Evolutionary conservation across 2,888 invertebrate species (phyloP).

Genomic region (Pediacus dermestoides): DNA sequence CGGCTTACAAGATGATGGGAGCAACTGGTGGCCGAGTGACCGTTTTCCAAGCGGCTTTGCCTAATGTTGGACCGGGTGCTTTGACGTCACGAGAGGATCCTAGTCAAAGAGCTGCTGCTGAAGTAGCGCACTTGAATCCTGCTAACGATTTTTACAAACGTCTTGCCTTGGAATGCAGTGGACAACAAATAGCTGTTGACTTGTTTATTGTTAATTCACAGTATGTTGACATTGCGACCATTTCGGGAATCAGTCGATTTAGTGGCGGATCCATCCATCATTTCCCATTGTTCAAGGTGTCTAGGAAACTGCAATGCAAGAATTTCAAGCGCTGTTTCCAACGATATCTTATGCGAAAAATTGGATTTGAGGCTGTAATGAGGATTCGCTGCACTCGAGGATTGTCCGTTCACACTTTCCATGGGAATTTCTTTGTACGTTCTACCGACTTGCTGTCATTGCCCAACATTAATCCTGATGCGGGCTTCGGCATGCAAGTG

Average conservation of each 20-base stretch:
- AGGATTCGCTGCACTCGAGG: conserved; percentile 92
- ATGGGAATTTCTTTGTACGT: conserved; percentile 98
- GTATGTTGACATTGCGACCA: conserved; percentile 90
- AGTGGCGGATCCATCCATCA: conserved; percentile 92
- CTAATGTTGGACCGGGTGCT: conserved; percentile 84
- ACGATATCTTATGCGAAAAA: conserved; percentile 91
- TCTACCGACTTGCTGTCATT: conserved; percentile 94
- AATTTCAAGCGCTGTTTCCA: conserved; percentile 73
- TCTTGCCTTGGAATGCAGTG: conserved; percentile 92
- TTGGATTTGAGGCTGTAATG: conserved; percentile 99
- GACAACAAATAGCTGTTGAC: conserved; percentile 94
- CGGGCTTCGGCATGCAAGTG: conserved; percentile 97
- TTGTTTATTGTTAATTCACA: conserved; percentile 90
- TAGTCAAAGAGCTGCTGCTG: conserved; percentile 75
- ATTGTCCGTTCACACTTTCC: conserved; percentile 94
- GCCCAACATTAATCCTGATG: conserved; percentile 97
- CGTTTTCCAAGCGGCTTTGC: conserved; percentile 88
- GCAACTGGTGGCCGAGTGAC: conserved; percentile 93
- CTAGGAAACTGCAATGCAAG: conserved; percentile 67
- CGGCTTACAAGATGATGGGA: conserved; percentile 87
- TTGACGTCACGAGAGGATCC: conserved; percentile 85
- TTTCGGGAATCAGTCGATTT: conserved; percentile 91
- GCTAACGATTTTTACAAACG: conserved; percentile 98
- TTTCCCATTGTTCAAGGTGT: conserved; percentile 79
- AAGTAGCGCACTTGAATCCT: conserved; percentile 84